Base-by-base conservation (phyloP, 2,888 invertebrate species). In the Ariolimax columbianus region DNA sequence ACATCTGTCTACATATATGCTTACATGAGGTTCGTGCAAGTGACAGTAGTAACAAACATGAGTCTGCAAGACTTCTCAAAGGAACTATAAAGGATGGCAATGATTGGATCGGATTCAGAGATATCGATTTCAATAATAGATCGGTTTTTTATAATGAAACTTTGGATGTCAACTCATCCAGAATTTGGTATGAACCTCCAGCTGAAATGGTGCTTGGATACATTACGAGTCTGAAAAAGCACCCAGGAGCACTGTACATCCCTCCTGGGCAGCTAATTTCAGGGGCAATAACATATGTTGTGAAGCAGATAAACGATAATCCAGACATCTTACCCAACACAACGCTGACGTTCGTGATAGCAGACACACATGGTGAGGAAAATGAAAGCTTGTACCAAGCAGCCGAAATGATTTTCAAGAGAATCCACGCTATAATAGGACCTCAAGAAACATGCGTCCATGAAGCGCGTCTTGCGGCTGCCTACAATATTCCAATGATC, bases 401-500 rank as follows among this genome's bases (percentile, higher is more conserved):
- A 47, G 98, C 98, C 0, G 82, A 89, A 47, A 95, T 97, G 30
- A 97, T 97, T 97, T 96, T 96, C 78, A 95, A 96, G 89, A 97
- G 97, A 91, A 96, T 98, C 82, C 96, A 97, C 2, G 98, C 96
- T 59, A 98, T 97, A 93, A 97, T 98, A 90, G 98, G 98, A 0
- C 97, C 97, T 0, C 97, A 97, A 92, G 97, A 97, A 94, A 97
- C 97, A 0, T 94, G 98, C 94, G 96, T 97, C 36, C 97, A 98
- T 94, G 98, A 98, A 94, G 98, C 97, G 0, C 96, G 97, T 89
- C 97, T 98, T 96, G 98, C 98, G 0, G 97, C 98, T 0, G 97
- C 98, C 70, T 98, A 98, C 95, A 98, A 98, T 94, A 95, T 98
- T 78, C 98, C 98, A 9, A 98, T 98, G 98, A 97, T 98, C 92